Conservation (phyloP, 2,113 vertebrate species). For the Circaetus gallicus region DNA sequence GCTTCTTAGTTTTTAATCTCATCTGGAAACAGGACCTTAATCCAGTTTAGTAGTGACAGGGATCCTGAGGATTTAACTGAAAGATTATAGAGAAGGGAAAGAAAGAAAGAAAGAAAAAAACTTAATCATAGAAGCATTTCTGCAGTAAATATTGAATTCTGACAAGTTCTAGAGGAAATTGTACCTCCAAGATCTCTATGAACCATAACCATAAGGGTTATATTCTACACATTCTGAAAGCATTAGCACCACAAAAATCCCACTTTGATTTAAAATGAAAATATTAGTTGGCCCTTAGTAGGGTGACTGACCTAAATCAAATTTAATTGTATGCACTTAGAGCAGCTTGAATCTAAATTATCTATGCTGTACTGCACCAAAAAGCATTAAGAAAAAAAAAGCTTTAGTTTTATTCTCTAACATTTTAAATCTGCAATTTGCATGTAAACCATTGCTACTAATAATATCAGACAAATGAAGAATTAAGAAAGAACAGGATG, state of each 20-base stretch:
- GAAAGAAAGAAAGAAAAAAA: no score
- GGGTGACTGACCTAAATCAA: slow-evolving; percentile 56
- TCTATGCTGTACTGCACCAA: slow-evolving; percentile 5
- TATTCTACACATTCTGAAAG: not conserved
- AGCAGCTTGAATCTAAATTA: slow-evolving; percentile 52
- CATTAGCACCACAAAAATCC: not conserved
- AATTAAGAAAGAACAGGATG: slow-evolving; percentile 12
- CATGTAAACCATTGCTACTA: slow-evolving; percentile 17
- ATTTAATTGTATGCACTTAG: slow-evolving; percentile 48
- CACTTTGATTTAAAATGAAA: slow-evolving; percentile 40
- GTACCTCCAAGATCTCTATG: not conserved
- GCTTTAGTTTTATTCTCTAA: slow-evolving; percentile 29
- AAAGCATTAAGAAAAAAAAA: slow-evolving; percentile 35
- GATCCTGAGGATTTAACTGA: slow-evolving; percentile 22
- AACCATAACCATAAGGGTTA: not conserved
- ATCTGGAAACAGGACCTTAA: slow-evolving; percentile 45
- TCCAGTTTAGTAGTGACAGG: slow-evolving; percentile 42
- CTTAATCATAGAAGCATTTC: not conserved
- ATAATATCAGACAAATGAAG: slow-evolving; percentile 6
- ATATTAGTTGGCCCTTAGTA: not conserved
- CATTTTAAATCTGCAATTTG: slow-evolving; percentile 56
- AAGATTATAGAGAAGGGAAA: slow-evolving; percentile 22
- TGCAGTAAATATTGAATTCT: not conserved
- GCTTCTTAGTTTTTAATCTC: slow-evolving; percentile 57
- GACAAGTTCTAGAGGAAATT: not conserved